These are phyloP conservation scores for Agriopis leucophaearia DNA, from an alignment of 2,888 invertebrate genomes.

Conservation along the genomic window DNA sequence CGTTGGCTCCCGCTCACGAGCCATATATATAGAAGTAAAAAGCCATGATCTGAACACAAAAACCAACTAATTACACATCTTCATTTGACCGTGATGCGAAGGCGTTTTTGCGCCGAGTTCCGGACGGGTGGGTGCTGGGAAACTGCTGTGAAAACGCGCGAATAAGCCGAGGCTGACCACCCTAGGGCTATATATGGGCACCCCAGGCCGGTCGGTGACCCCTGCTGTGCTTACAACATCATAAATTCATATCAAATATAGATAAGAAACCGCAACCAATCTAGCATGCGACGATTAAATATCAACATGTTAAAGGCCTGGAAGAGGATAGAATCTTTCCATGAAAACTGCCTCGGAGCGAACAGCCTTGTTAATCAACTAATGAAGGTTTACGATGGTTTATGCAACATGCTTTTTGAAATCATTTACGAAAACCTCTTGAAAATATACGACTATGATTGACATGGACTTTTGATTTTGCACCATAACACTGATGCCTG, in stretches of 20 bases:
- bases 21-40: slow-evolving; percentile 74
- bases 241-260: slow-evolving; percentile 32
- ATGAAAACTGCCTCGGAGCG: slow-evolving; percentile 13
- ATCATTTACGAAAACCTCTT: too few relatives aligned
- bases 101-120: slow-evolving; percentile 72
- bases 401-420: neutral
- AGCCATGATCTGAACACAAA: slow-evolving; percentile 69
- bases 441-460: too few relatives aligned
- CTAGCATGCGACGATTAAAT: slow-evolving; percentile 19
- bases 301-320: slow-evolving; percentile 10
- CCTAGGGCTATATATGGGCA: slow-evolving; percentile 50
- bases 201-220: slow-evolving; percentile 46
- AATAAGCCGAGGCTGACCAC: slow-evolving; percentile 49
- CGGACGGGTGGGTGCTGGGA: slow-evolving; percentile 72
- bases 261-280: slow-evolving; percentile 33
- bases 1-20: slow-evolving; percentile 68
- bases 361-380: slow-evolving; percentile 6
- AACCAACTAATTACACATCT: slow-evolving; percentile 81
- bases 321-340: slow-evolving; percentile 9
- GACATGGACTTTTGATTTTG: too few relatives aligned
- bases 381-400: slow-evolving; percentile 15
- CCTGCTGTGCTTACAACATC: slow-evolving; percentile 32
- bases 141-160: slow-evolving; percentile 65
- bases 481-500: too few relatives aligned
- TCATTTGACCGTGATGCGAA: slow-evolving; percentile 83